A percentile compares a stretch with the other conserved stretches of the same genome.
Evolutionary conservation across 2,797 vertebrate species (phyloP).

Genomic region (Poeciliopsis gracilis): DNA sequence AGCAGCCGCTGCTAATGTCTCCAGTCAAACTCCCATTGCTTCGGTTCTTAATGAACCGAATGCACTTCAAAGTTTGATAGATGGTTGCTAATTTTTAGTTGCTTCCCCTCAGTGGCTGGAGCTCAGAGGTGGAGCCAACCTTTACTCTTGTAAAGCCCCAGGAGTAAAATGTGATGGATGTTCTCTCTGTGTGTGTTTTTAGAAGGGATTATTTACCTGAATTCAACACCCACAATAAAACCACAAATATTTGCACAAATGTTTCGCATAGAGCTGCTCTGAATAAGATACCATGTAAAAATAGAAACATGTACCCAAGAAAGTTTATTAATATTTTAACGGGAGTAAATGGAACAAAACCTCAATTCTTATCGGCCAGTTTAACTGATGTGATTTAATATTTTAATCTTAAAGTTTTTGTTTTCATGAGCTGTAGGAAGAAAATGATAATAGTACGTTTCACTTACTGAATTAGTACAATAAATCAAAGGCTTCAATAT

Average conservation of each 20-base stretch:
- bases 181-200: slow-evolving; percentile 6
- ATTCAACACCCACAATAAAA: not conserved
- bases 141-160: slow-evolving; percentile 1
- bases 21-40: slow-evolving; percentile 11
- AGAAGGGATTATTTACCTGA: slow-evolving; percentile 1
- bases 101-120: slow-evolving; percentile 1
- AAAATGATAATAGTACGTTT: not conserved
- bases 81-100: slow-evolving; percentile 30
- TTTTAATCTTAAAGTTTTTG: not conserved
- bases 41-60: slow-evolving; percentile 32
- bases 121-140: slow-evolving; percentile 1
- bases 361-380: not conserved
- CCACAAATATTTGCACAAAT: not conserved
- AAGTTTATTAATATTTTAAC: not conserved
- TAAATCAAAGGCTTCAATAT: not conserved
- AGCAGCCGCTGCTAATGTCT: slow-evolving; percentile 21
- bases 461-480: not conserved
- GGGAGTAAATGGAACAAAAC: not conserved
- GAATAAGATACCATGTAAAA: not conserved
- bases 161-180: slow-evolving; percentile 19
- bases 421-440: not conserved
- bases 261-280: not conserved
- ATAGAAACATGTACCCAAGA: not conserved
- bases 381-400: not conserved
- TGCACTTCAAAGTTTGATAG: slow-evolving; percentile 39